phyloP scores from a whole-genome alignment of 2,888 invertebrate species.

The Phaedon cochleariae region DNA sequence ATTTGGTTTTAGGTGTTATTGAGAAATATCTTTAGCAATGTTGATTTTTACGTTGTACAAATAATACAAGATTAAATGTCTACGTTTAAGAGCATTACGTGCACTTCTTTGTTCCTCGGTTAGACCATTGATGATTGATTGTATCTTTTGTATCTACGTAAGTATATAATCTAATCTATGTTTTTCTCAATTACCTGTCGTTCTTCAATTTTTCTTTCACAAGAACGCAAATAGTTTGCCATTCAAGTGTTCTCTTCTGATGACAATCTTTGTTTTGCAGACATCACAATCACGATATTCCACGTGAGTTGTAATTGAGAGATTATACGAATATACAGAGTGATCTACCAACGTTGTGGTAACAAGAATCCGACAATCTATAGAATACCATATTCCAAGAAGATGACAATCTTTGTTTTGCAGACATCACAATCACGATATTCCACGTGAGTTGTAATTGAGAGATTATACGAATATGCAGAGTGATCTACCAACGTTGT shows the following conservation, averaged over 20 bases:
- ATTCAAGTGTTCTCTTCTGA: slow-evolving; percentile 20
- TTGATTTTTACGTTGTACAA: slow-evolving; percentile 46
- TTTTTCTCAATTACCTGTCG: too few relatives aligned
- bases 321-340: too few relatives aligned
- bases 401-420: slow-evolving; percentile 24
- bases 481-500: too few relatives aligned
- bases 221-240: slow-evolving; percentile 29
- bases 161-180: too few relatives aligned
- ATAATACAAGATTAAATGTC: slow-evolving; percentile 38
- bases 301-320: slow-evolving; percentile 12
- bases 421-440: neutral
- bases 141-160: slow-evolving; percentile 45
- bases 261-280: slow-evolving; percentile 22
- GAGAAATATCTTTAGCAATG: slow-evolving; percentile 47
- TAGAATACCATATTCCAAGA: too few relatives aligned
- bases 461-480: too few relatives aligned
- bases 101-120: slow-evolving; percentile 29
- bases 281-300: neutral
- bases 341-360: too few relatives aligned
- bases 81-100: slow-evolving; percentile 18
- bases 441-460: slow-evolving; percentile 10
- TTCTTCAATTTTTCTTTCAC: slow-evolving; percentile 34
- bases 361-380: too few relatives aligned
- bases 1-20: slow-evolving; percentile 37
- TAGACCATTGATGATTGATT: slow-evolving; percentile 34